These are phyloP conservation scores for Globodera rostochiensis DNA, from an alignment of 1,140 invertebrate genomes.

Conservation along the genomic window DNA sequence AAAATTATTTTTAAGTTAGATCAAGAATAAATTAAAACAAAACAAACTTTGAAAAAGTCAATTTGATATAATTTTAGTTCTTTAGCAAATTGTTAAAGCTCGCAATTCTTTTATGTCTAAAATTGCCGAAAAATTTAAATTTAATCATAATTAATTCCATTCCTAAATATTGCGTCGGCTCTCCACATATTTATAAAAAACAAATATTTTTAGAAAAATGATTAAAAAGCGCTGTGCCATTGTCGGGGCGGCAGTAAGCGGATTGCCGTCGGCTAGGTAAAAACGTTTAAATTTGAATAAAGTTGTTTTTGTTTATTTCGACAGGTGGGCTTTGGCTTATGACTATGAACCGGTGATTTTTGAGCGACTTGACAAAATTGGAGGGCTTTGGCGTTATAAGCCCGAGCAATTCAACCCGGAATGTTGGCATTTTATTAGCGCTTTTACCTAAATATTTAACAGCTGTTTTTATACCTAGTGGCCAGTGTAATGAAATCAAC, in stretches of 20 bases:
- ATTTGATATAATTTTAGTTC: too few species aligned
- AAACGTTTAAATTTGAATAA: neutral
- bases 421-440: neutral
- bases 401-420: neutral
- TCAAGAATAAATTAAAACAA: too few species aligned
- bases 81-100: too few species aligned
- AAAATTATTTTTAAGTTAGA: too few species aligned
- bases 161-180: too few species aligned
- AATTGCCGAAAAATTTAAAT: too few species aligned
- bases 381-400: slow-evolving; percentile 65
- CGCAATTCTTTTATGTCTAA: too few species aligned
- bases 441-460: neutral
- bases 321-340: slow-evolving; percentile 53
- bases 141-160: too few species aligned
- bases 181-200: too few species aligned
- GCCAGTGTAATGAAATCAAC: slow-evolving; percentile 65
- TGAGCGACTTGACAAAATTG: slow-evolving; percentile 66
- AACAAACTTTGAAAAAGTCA: too few species aligned
- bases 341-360: slow-evolving; percentile 57
- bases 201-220: neutral
- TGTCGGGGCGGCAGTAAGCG: slow-evolving; percentile 23
- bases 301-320: neutral
- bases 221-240: slow-evolving; percentile 31
- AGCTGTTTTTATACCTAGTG: neutral
- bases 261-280: slow-evolving; percentile 22